A percentile compares a stretch with the other conserved stretches of the same genome.
phyloP scores from a whole-genome alignment of 2,888 invertebrate species.

The Holacanthella duospinosa region DNA sequence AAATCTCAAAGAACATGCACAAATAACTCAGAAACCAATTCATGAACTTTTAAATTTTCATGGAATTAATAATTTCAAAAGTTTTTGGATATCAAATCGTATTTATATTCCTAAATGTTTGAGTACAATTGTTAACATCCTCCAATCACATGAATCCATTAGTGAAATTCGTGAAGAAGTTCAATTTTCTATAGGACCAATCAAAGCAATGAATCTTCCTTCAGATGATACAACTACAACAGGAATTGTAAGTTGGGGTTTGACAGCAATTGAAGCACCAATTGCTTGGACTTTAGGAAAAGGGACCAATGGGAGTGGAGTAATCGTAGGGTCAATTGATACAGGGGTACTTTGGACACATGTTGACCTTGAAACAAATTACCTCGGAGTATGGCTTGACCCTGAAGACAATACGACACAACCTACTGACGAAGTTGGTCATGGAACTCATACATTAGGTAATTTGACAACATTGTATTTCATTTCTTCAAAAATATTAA shows the following conservation, averaged over 20 bases:
- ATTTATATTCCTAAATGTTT: conserved; percentile 10
- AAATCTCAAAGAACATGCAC: conserved; percentile 12
- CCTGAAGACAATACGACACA: not conserved
- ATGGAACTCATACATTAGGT: conserved; percentile 18
- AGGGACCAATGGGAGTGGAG: not conserved
- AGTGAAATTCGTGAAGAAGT: not conserved
- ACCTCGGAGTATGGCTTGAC: conserved; percentile 10
- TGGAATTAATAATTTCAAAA: not conserved
- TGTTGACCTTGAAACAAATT: not conserved
- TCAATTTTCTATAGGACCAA: not conserved
- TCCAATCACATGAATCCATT: not conserved
- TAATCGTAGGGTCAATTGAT: conserved; percentile 12
- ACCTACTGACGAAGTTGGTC: conserved; percentile 16
- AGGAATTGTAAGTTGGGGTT: conserved; percentile 9
- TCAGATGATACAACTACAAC: not conserved
- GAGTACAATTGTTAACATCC: not conserved
- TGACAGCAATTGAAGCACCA: conserved; percentile 15
- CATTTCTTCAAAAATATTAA: not conserved
- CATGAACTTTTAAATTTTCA: not conserved
- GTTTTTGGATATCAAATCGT: conserved; percentile 18
- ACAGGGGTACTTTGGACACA: conserved; percentile 14
- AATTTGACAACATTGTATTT: not conserved
- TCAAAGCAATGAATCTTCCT: not conserved
- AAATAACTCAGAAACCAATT: conserved; percentile 11
- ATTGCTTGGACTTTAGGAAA: conserved; percentile 4